These are phyloP conservation scores for Sitodiplosis mosellana DNA, from an alignment of 1,140 invertebrate genomes.

Conservation along the genomic window DNA sequence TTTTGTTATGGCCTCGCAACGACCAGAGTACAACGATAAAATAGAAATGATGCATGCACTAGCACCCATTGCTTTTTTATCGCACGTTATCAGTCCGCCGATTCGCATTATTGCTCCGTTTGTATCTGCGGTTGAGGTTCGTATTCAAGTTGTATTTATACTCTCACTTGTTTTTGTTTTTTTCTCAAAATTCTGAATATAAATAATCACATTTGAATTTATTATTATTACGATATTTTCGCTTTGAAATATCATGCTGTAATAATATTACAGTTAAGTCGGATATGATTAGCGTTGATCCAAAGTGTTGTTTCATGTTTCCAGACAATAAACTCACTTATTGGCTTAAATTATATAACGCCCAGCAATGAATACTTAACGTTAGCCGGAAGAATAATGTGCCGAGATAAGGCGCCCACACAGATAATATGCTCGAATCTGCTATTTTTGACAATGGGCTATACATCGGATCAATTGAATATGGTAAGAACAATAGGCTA, in stretches of 20 bases:
- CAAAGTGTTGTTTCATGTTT: too few relatives aligned
- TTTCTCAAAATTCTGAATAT: too few relatives aligned
- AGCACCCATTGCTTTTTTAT: conserved; percentile 42
- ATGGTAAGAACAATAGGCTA: background rate
- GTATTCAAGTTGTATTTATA: conserved; percentile 9
- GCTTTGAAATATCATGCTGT: too few relatives aligned
- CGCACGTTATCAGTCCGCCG: background rate
- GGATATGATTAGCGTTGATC: too few relatives aligned
- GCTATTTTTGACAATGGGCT: too few relatives aligned
- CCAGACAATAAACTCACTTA: background rate
- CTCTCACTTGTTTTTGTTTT: too few relatives aligned
- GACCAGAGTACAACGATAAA: conserved; percentile 44
- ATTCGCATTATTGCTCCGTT: conserved; percentile 13
- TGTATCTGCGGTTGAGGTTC: conserved; percentile 14
- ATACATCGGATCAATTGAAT: too few relatives aligned
- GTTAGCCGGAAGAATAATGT: background rate
- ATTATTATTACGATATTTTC: too few relatives aligned
- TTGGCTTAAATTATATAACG: background rate
- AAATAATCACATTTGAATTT: too few relatives aligned
- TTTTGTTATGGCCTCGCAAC: conserved; percentile 36
- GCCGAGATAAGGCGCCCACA: too few relatives aligned
- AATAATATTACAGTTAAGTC: too few relatives aligned
- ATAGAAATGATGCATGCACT: conserved; percentile 43
- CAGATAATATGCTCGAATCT: too few relatives aligned
- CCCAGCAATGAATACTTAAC: background rate